phyloP scores from a whole-genome alignment of 2,113 vertebrate species.

The Syngnathoides biaculeatus region DNA sequence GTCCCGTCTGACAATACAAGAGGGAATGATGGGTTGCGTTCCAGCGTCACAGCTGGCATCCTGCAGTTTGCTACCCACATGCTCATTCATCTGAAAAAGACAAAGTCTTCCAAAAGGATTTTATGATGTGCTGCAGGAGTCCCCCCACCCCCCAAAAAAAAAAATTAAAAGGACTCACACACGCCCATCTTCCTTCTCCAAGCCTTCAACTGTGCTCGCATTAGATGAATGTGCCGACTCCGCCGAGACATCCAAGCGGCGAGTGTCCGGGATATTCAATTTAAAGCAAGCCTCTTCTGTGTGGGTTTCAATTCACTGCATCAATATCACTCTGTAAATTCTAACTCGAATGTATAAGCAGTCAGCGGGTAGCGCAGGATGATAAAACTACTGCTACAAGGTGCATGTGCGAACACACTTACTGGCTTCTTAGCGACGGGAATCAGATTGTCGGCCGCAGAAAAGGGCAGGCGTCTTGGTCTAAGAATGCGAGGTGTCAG shows the following conservation, averaged over 20 bases:
- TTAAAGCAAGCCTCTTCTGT: constrained; percentile 30
- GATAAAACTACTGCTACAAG: neutral
- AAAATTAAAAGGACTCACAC: neutral
- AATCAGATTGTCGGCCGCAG: constrained; percentile 17
- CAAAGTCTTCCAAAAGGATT: constrained; percentile 32
- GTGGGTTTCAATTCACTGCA: constrained; percentile 43
- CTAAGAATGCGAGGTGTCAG: constrained; percentile 62
- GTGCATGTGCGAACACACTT: neutral
- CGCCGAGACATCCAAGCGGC: neutral
- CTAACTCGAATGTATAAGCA: constrained; percentile 44
- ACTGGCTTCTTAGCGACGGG: constrained; percentile 4
- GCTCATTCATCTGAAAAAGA: constrained; percentile 50
- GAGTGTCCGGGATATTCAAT: constrained; percentile 37
- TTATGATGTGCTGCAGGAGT: constrained; percentile 21
- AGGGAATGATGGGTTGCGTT: constrained; percentile 28
- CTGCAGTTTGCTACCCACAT: constrained; percentile 27
- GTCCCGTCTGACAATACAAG: constrained; percentile 9
- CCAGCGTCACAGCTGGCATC: constrained; percentile 53
- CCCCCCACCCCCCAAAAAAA: neutral
- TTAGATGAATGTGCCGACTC: neutral
- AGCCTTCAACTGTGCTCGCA: neutral
- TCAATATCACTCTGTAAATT: constrained; percentile 50
- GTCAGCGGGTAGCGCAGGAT: constrained; percentile 33
- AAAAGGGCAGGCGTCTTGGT: constrained; percentile 45
- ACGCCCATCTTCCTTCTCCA: neutral